These are phyloP conservation scores for Hirtodrosophila cameraria DNA, from an alignment of 2,888 invertebrate species.

Conservation along the genomic window DNA sequence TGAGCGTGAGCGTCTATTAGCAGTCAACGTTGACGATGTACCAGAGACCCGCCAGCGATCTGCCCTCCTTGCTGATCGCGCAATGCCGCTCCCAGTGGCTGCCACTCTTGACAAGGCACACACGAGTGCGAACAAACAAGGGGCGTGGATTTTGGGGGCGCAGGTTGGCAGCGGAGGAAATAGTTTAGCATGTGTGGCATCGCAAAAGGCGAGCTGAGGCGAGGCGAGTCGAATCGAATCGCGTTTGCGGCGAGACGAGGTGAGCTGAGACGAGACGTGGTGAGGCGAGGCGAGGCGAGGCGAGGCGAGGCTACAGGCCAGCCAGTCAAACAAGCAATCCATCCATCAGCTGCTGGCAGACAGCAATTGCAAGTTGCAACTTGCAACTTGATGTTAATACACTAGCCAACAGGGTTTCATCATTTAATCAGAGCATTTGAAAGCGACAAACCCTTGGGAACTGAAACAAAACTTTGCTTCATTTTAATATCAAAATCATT, in stretches of 20 bases:
- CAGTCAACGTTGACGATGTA: conserved; percentile 70
- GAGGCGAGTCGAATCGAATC: background rate
- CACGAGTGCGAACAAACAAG: conserved; percentile 73
- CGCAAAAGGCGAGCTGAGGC: conserved; percentile 23
- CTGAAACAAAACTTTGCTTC: too few relatives aligned
- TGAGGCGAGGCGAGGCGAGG: conserved; percentile 2
- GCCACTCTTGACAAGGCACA: conserved; percentile 65
- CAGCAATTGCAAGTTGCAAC: conserved; percentile 70
- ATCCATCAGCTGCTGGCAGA: conserved; percentile 77
- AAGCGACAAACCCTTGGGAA: too few relatives aligned
- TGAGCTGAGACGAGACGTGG: conserved; percentile 4
- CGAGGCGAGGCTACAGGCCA: conserved; percentile 44
- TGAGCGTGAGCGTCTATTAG: conserved; percentile 72
- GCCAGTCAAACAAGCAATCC: conserved; percentile 77
- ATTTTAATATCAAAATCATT: too few relatives aligned
- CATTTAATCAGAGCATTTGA: background rate
- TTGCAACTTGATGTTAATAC: conserved; percentile 54
- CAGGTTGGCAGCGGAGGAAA: conserved; percentile 29
- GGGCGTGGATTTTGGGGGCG: conserved; percentile 49
- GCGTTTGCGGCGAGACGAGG: background rate
- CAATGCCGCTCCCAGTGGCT: conserved; percentile 31
- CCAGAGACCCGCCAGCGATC: conserved; percentile 33
- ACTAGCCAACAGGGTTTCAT: conserved; percentile 27
- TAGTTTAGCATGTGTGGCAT: conserved; percentile 76
- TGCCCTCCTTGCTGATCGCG: conserved; percentile 32